Percentiles rank a stretch among this genome's conserved stretches.
phyloP scores from a whole-genome alignment of 2,888 invertebrate species.

The Stenotaenia linearis region DNA sequence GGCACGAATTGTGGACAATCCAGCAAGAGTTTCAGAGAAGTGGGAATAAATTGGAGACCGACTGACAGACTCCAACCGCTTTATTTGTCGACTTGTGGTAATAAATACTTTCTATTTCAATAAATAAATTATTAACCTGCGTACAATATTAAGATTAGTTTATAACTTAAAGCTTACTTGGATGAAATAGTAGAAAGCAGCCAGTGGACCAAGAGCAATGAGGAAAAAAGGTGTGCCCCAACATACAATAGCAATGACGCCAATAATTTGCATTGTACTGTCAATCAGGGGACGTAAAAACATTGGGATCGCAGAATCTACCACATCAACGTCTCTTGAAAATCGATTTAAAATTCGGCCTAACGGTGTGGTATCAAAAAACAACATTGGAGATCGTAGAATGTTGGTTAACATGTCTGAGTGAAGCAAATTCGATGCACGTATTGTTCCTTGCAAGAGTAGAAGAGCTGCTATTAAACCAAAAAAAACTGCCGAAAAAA shows the following conservation, averaged over 20 bases:
- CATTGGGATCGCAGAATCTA: slow-evolving; percentile 40
- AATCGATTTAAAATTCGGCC: slow-evolving; percentile 39
- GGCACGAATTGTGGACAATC: slow-evolving; percentile 74
- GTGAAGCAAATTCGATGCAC: slow-evolving; percentile 33
- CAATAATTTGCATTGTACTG: slow-evolving; percentile 29
- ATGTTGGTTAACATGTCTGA: slow-evolving; percentile 34
- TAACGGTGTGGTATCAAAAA: slow-evolving; percentile 37
- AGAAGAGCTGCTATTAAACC: not conserved
- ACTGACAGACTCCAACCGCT: slow-evolving; percentile 86
- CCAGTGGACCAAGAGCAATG: slow-evolving; percentile 27
- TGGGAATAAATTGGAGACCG: slow-evolving; percentile 95
- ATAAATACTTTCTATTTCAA: slow-evolving; percentile 77
- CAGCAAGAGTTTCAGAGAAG: slow-evolving; percentile 86
- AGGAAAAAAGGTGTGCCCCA: slow-evolving; percentile 32
- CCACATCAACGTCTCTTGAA: slow-evolving; percentile 42
- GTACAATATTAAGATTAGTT: not conserved
- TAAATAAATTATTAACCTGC: not conserved
- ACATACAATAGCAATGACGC: slow-evolving; percentile 31
- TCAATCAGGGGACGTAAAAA: slow-evolving; percentile 30
- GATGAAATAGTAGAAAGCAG: slow-evolving; percentile 35
- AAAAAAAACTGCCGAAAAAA: not conserved
- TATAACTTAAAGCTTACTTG: not conserved
- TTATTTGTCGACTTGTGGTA: slow-evolving; percentile 85
- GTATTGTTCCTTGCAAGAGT: not conserved
- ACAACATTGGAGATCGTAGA: slow-evolving; percentile 36